Percentiles rank a stretch among this genome's conserved stretches.
These are phyloP conservation scores for Scaptomyza parva DNA, from an alignment of 2,888 invertebrate genomes.

Conservation along the genomic window DNA sequence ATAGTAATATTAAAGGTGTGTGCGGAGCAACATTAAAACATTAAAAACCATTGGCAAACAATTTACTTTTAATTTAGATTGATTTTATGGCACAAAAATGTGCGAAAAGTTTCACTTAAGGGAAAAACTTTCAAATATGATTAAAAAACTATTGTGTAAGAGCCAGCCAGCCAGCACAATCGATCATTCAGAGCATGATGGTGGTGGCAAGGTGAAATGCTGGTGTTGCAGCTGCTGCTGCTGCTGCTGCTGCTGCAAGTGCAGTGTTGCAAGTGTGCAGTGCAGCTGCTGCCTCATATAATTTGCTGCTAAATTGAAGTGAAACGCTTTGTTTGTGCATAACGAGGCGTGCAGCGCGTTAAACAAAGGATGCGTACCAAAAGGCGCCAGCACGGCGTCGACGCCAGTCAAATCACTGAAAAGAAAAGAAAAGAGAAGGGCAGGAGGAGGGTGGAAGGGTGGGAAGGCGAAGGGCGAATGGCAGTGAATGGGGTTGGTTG, in stretches of 20 bases:
- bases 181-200: slow-evolving; percentile 28
- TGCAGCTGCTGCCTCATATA: slow-evolving; percentile 49
- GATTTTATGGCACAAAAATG: slow-evolving; percentile 1
- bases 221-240: not conserved
- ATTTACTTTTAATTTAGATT: not conserved
- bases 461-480: too few species aligned
- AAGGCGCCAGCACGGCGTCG: slow-evolving; percentile 24
- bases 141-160: slow-evolving; percentile 3
- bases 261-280: slow-evolving; percentile 5
- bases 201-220: slow-evolving; percentile 6
- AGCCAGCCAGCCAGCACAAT: slow-evolving; percentile 10
- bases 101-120: not conserved
- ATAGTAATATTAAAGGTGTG: too few species aligned
- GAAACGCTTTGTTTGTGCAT: slow-evolving; percentile 77
- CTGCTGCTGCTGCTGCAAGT: not conserved
- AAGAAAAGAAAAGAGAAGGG: not conserved
- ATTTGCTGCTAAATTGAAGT: slow-evolving; percentile 75
- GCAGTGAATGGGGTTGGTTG: not conserved
- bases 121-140: not conserved
- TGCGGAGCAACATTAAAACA: too few species aligned
- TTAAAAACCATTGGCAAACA: not conserved
- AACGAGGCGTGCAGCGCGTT: slow-evolving; percentile 71
- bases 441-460: not conserved
- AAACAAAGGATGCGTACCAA: slow-evolving; percentile 57
- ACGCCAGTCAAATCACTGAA: slow-evolving; percentile 5